Evolutionary conservation across 53 echinoderm and acorn worm species (phyloP), one percentile per base, ranked within the genome.

Genomic region (Astropecten irregularis): DNA sequence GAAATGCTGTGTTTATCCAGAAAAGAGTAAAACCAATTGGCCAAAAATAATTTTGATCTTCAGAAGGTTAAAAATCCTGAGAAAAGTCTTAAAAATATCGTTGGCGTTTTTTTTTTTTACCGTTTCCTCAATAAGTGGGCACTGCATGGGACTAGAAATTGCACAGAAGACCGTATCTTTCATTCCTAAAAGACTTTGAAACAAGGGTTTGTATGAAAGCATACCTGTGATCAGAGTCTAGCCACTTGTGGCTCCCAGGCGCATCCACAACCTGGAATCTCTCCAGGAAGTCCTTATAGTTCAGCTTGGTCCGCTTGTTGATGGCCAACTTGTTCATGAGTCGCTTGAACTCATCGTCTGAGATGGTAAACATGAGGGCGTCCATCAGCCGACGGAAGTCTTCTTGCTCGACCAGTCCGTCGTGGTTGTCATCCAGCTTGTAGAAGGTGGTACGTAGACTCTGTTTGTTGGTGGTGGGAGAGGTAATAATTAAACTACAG

Each of bases 181-280:
- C n/a, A n/a, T n/a, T n/a, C n/a, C n/a, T n/a, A n/a, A n/a, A n/a
- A n/a, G n/a, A n/a, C n/a, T n/a, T n/a, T n/a, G n/a, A n/a, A n/a
- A n/a, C n/a, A n/a, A n/a, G n/a, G n/a, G n/a, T n/a, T n/a, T n/a
- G n/a, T n/a, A n/a, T n/a, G n/a, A n/a, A n/a, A n/a, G n/a, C n/a
- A n/a, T 46, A 95, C 96, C 93, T 96, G 60, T 99, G 99, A 81
- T 94, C 93, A 14, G 99, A 99, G 48, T 99, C 88, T 42, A 99
- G 77, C 94, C 94, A 95, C 77, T 94, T 94, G 66, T 99, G 99
- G 15, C 99, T 95, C 37, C 95, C 94, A 0, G 86, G 88, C 14
- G 94, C 83, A 59, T 99, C 99, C 40, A 87, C 77, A 10, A 88
- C 88, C 68, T 99, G 85, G 76, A 99, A 99, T 28, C 88, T 76